phyloP scores from a whole-genome alignment of 1,140 invertebrate species.

The Drosophila ogumai region DNA sequence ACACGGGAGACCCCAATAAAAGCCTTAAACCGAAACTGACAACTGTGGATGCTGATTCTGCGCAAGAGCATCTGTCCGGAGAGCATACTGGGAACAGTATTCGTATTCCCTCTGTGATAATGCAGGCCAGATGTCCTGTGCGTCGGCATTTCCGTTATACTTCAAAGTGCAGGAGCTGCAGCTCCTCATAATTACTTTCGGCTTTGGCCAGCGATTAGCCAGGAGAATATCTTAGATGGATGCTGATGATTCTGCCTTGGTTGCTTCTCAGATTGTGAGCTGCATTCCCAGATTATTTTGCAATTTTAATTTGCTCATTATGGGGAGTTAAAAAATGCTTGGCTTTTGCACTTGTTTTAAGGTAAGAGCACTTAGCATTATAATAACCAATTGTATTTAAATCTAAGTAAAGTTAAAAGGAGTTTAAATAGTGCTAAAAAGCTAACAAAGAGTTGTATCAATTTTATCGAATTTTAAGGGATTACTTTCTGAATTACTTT shows the following conservation, averaged over 20 bases:
- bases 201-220: conserved; percentile 36
- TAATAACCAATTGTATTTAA: neutral
- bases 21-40: conserved; percentile 10
- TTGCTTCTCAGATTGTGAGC: neutral
- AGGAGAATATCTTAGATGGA: conserved; percentile 14
- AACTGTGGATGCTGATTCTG: conserved; percentile 59
- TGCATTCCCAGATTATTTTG: conserved; percentile 19
- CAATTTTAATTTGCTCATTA: conserved; percentile 18
- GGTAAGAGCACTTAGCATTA: neutral
- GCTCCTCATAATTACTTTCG: conserved; percentile 41
- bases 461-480: neutral
- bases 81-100: conserved; percentile 43
- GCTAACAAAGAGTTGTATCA: neutral
- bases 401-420: neutral
- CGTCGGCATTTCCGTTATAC: conserved; percentile 40
- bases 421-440: neutral
- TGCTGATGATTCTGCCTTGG: neutral
- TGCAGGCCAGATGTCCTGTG: conserved; percentile 34
- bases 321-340: neutral
- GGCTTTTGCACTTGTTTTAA: neutral
- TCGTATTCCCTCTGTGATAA: neutral
- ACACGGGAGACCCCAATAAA: neutral
- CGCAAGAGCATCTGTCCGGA: conserved; percentile 4
- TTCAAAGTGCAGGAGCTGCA: conserved; percentile 34
- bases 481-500: neutral